phyloP scores from a whole-genome alignment of 2,113 vertebrate species.

The Vidua chalybeata region DNA sequence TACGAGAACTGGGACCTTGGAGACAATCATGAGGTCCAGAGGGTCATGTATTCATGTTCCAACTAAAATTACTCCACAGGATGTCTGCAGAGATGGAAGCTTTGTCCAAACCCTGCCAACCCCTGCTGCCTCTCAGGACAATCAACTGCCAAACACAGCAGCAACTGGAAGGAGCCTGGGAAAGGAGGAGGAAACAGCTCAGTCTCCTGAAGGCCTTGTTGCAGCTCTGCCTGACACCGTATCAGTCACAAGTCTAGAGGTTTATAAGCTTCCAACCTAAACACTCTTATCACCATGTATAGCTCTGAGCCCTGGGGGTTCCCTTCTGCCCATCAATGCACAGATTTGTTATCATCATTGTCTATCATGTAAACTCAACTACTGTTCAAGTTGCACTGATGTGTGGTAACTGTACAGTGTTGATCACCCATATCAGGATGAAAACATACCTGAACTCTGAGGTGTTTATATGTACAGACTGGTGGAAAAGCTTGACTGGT shows the following conservation, averaged over 20 bases:
- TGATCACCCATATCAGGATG: neutral
- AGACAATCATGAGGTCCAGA: neutral
- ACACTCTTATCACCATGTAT: neutral
- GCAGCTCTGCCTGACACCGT: neutral
- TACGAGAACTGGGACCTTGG: neutral
- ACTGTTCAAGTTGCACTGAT: neutral
- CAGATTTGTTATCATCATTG: neutral
- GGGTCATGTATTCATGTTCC: neutral
- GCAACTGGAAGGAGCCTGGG: neutral
- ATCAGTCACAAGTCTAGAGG: neutral
- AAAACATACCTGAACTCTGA: neutral
- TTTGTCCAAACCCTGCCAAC: neutral
- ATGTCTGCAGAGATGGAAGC: neutral
- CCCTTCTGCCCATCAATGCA: neutral
- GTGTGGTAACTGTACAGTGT: neutral
- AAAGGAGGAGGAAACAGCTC: neutral
- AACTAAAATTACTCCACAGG: neutral
- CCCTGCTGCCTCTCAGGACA: neutral
- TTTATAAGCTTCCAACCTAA: slow-evolving; percentile 19
- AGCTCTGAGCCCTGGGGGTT: neutral
- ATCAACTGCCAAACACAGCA: neutral
- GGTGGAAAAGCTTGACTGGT: neutral
- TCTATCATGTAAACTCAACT: slow-evolving; percentile 22
- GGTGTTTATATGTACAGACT: neutral
- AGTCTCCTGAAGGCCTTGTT: neutral